Base-by-base conservation (phyloP, 2,113 vertebrate species). In the Pangasianodon gigas region DNA sequence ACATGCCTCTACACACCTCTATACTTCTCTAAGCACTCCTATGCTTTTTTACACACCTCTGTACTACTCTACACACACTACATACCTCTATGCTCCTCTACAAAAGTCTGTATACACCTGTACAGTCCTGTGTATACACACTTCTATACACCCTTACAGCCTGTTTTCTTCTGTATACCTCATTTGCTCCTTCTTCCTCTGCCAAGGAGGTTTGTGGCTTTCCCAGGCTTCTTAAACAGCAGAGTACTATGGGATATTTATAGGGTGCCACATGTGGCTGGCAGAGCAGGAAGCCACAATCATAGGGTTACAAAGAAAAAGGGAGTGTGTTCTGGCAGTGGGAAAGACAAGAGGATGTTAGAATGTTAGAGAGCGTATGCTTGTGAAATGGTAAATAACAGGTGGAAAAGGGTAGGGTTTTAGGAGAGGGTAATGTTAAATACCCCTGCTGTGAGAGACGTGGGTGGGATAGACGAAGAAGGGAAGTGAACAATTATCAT, bases 211-310 rank as follows among this genome's bases (percentile, higher is more conserved):
- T 60, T 54, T 48, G 44, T 52, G 91, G 88, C 74, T 90, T 89
- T 67, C 86, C 62, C 54, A 89, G 88, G 89, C 91, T 65, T 93
- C 92, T 90, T 91, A 84, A 92, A 94, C 91, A 92, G 89, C 89
- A 58, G 91, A 69, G 87, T 86, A 91, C n/a, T 87, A 46, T 90
- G 83, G 18, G 62, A 88, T 94, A 90, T 94, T 93, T 94, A 92
- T 94, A 95, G 94, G 90, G 88, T 88, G 91, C 92, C 90, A 91
- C 92, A 93, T 86, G 94, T 90, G 91, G 91, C 92, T 93, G 94
- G 93, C 90, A 93, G 83, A 90, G 82, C 52, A 90, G 77, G 67
- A 88, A 89, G 91, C 95, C 93, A 82, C 93, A 94, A 95, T 95
- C 92, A 94, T 87, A 95, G 94, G 90, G 93, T 91, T 74, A 24